phyloP scores from a whole-genome alignment of 2,113 vertebrate species.

The Callocephalon fimbriatum region DNA sequence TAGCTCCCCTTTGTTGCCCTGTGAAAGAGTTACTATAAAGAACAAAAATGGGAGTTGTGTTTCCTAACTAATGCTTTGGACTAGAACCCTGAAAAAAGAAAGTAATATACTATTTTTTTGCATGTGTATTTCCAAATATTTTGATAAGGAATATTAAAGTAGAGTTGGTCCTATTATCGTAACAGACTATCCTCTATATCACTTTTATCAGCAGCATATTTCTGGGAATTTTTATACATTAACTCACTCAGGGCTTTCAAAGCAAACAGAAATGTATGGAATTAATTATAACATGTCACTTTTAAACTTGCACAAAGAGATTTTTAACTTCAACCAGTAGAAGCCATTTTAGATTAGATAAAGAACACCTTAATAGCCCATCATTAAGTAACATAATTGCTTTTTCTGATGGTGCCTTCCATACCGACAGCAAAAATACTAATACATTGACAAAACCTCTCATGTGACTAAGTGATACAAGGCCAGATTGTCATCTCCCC shows the following conservation, averaged over 20 bases:
- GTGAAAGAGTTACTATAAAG: background rate
- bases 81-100: background rate
- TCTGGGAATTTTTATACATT: background rate
- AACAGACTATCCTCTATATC: background rate
- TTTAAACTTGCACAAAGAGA: background rate
- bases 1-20: background rate
- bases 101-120: background rate
- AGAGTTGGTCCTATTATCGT: background rate
- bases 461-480: fast-evolving
- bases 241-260: background rate
- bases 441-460: background rate
- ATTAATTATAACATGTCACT: background rate
- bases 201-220: background rate
- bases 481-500: background rate
- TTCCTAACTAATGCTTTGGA: background rate
- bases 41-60: background rate
- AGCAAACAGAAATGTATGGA: background rate
- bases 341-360: background rate
- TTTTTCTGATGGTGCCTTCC: background rate
- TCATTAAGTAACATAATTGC: background rate
- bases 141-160: background rate
- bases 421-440: background rate
- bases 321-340: background rate
- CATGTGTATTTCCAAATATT: background rate
- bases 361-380: background rate